A percentile compares a stretch with the other conserved stretches of the same genome.
Evolutionary conservation across 2,888 invertebrate species (phyloP).

Genomic region (Melanophora roralis): DNA sequence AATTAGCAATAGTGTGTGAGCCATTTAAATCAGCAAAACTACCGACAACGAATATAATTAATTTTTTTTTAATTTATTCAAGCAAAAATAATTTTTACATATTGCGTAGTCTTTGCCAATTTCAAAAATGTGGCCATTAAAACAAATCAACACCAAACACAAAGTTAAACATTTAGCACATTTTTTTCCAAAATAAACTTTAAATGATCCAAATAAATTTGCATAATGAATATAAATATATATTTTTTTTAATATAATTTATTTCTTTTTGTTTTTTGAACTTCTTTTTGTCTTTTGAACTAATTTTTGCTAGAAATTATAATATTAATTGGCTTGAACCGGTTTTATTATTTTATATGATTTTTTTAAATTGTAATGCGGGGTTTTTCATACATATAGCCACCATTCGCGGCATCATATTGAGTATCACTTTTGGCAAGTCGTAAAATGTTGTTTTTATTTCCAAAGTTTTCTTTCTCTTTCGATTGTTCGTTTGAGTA

Average conservation of each 20-base stretch:
- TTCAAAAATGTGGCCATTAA: neutral
- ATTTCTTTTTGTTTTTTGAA: neutral
- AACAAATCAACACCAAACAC: neutral
- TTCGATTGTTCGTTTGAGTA: slow-evolving; percentile 14
- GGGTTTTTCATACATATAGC: slow-evolving; percentile 50
- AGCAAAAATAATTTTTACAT: neutral
- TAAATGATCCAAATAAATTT: slow-evolving; percentile 2
- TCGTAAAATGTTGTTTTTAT: slow-evolving; percentile 11
- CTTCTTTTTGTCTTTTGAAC: neutral
- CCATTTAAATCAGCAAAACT: too few relatives aligned
- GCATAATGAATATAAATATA: neutral
- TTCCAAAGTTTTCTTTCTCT: neutral
- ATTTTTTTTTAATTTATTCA: too few relatives aligned
- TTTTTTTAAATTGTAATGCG: slow-evolving; percentile 17
- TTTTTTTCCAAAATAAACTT: neutral
- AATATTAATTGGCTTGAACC: neutral
- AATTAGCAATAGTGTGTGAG: too few relatives aligned
- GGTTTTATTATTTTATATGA: neutral
- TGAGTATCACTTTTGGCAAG: slow-evolving; percentile 13
- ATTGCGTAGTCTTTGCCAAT: neutral
- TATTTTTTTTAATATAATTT: slow-evolving; percentile 3
- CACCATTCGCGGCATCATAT: slow-evolving; percentile 46
- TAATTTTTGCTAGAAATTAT: slow-evolving; percentile 13
- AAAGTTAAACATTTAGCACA: neutral
- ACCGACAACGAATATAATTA: too few relatives aligned